These are phyloP conservation scores for Tenthredo distinguenda DNA, from an alignment of 2,888 invertebrate species.

Conservation along the genomic window DNA sequence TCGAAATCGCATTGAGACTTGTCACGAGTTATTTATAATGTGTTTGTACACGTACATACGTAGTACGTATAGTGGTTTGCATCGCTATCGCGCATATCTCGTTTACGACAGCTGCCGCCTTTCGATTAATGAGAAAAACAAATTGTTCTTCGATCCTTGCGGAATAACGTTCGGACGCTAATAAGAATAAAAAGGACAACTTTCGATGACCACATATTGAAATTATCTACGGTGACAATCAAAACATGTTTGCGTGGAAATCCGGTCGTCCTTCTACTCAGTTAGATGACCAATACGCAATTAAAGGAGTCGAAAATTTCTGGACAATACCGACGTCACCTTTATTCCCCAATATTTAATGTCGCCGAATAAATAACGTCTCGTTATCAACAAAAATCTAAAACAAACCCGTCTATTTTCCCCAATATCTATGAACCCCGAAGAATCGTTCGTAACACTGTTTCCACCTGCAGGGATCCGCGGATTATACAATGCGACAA, in stretches of 20 bases:
- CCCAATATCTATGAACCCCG: not conserved
- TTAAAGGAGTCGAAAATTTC: not conserved
- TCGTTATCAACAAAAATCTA: not conserved
- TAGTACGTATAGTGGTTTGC: not conserved
- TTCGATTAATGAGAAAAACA: conserved; percentile 14
- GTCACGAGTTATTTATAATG: conserved; percentile 12
- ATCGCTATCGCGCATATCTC: conserved; percentile 21
- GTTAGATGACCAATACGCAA: conserved; percentile 16
- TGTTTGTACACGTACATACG: not conserved
- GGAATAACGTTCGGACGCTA: not conserved
- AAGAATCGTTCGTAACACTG: not conserved
- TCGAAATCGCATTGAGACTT: conserved; percentile 3
- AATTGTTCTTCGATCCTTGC: not conserved
- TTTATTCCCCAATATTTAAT: not conserved
- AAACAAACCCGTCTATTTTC: not conserved
- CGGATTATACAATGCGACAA: conserved; percentile 19
- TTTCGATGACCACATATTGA: not conserved
- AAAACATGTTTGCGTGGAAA: conserved; percentile 46
- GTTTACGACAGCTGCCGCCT: conserved; percentile 8
- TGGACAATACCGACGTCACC: not conserved
- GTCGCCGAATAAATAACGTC: not conserved
- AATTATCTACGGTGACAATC: conserved; percentile 38
- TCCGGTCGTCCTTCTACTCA: conserved; percentile 40
- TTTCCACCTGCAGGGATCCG: not conserved
- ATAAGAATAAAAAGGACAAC: not conserved